Percentiles rank a stretch among this genome's conserved stretches.
These are phyloP conservation scores for Synanthedon andrenaeformis DNA, from an alignment of 2,888 invertebrate genomes.

Conservation along the genomic window DNA sequence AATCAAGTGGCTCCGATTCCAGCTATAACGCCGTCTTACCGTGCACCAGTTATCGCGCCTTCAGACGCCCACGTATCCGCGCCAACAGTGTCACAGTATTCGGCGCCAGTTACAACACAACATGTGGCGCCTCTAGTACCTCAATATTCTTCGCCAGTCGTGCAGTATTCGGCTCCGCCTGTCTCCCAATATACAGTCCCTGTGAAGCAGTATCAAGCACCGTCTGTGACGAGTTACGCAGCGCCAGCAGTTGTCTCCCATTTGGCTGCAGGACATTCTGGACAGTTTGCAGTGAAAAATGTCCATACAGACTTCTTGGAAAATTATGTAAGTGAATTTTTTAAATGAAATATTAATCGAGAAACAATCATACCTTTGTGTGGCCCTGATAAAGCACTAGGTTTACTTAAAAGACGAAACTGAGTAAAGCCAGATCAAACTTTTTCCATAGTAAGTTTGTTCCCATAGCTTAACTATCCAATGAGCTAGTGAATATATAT, in stretches of 20 bases:
- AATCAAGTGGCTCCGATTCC: conserved; percentile 14
- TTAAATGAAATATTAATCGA: not conserved
- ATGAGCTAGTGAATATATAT: too few species aligned
- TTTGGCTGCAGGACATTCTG: conserved; percentile 11
- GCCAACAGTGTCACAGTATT: conserved; percentile 9
- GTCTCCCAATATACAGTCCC: conserved; percentile 13
- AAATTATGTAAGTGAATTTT: conserved; percentile 68
- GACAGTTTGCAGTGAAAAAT: conserved; percentile 52
- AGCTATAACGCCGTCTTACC: conserved; percentile 9
- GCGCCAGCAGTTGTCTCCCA: conserved; percentile 12
- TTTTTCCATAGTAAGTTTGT: too few species aligned
- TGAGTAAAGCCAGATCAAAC: too few species aligned
- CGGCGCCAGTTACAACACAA: conserved; percentile 18
- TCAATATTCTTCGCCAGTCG: conserved; percentile 15
- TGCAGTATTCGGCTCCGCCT: conserved; percentile 12
- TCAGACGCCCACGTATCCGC: conserved; percentile 16
- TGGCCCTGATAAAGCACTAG: too few species aligned
- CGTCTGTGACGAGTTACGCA: conserved; percentile 17
- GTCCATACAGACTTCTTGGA: conserved; percentile 72
- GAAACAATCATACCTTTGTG: too few species aligned
- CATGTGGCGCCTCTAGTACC: conserved; percentile 14
- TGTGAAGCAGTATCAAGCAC: not conserved
- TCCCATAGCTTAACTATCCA: too few species aligned
- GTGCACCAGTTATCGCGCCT: conserved; percentile 17
- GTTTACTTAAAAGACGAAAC: too few species aligned